phyloP scores from a whole-genome alignment of 1,140 invertebrate genomes.

The Adelges cooleyi region DNA sequence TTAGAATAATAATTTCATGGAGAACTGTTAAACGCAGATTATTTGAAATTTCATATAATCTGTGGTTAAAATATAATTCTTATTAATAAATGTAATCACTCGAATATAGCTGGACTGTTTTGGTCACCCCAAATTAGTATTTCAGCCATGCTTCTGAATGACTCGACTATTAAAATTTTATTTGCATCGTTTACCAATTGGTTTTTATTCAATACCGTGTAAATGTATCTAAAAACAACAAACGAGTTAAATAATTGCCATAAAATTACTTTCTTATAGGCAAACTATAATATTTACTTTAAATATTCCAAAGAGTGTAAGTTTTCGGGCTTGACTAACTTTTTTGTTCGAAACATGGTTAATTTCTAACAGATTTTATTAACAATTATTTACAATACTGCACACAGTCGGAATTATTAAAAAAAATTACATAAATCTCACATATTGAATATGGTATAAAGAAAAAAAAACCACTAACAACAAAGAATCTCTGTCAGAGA shows the following conservation, averaged over 20 bases:
- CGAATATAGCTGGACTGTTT: conserved; percentile 98
- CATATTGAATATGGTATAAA: too few species aligned
- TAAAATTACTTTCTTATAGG: neutral
- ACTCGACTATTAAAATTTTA: conserved; percentile 88
- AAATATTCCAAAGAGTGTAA: conserved; percentile 90
- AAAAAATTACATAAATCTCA: too few species aligned
- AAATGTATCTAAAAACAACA: conserved; percentile 59
- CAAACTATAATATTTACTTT: conserved; percentile 52
- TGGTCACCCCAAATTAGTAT: conserved; percentile 99
- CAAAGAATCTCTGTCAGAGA: too few species aligned
- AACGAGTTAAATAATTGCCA: neutral
- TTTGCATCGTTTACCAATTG: conserved; percentile 94
- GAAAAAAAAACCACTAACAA: too few species aligned
- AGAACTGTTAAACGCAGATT: too few species aligned
- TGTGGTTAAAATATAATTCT: neutral
- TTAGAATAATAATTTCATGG: too few species aligned
- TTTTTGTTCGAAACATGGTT: conserved; percentile 26
- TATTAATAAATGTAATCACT: conserved; percentile 57
- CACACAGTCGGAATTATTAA: too few species aligned
- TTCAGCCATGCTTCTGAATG: conserved; percentile 91
- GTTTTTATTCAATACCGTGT: conserved; percentile 91
- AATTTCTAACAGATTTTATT: too few species aligned
- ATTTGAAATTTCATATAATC: too few species aligned
- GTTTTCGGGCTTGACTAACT: conserved; percentile 72
- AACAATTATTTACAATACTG: too few species aligned